phyloP scores from a whole-genome alignment of 2,113 vertebrate species.

The Andinoacara biseriatus region DNA sequence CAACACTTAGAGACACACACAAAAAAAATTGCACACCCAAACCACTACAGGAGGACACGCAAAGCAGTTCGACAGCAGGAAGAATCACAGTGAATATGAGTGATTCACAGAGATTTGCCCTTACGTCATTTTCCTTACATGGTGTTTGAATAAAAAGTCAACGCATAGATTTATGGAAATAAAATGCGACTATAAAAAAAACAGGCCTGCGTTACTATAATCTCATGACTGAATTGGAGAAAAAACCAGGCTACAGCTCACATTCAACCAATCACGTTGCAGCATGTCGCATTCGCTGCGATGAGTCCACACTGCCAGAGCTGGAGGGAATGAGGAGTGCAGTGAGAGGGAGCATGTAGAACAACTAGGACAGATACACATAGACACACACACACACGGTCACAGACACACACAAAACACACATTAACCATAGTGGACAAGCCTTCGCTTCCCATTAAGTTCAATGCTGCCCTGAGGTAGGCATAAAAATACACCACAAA shows the following conservation, averaged over 20 bases:
- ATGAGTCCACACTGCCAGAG: slow-evolving; percentile 39
- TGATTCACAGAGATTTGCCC: background rate
- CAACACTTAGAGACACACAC: background rate
- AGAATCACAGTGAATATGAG: background rate
- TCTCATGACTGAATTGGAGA: slow-evolving; percentile 35
- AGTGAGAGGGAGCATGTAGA: slow-evolving; percentile 53
- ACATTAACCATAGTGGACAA: slow-evolving; percentile 74
- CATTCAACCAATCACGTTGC: slow-evolving; percentile 46
- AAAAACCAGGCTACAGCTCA: background rate
- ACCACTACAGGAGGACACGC: background rate
- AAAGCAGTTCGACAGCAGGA: background rate
- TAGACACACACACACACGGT: slow-evolving; percentile 35
- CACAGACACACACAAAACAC: slow-evolving; percentile 24
- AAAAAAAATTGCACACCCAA: background rate
- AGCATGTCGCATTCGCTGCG: slow-evolving; percentile 5
- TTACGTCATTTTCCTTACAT: slow-evolving; percentile 45
- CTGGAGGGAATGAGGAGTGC: slow-evolving; percentile 60
- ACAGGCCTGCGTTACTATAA: slow-evolving; percentile 34
- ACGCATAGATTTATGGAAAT: background rate
- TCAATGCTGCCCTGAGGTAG: slow-evolving; percentile 68
- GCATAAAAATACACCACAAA: slow-evolving; percentile 71
- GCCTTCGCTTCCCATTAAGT: slow-evolving; percentile 76
- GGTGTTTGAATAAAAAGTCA: slow-evolving; percentile 8
- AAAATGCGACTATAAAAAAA: slow-evolving; percentile 2
- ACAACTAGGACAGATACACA: slow-evolving; percentile 62